Base-by-base conservation (phyloP, 23 tunicate species). In the Halocynthia aurantium region DNA sequence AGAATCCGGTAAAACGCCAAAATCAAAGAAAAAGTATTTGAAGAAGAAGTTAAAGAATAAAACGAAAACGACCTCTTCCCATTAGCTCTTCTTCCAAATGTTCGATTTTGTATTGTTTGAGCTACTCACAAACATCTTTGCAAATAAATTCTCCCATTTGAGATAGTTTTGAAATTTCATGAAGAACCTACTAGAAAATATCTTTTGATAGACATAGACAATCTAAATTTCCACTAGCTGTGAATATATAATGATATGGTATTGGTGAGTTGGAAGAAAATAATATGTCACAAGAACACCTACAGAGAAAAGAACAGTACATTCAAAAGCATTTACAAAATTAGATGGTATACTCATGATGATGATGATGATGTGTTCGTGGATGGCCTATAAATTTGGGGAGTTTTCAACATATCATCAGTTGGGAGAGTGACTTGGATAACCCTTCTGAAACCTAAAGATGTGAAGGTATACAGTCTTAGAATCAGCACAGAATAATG, bases 361-460 rank as follows among this genome's bases (percentile, higher is more conserved):
- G 44, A 31, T 31, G 44, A 73, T 6, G 7, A 31, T 31, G 44
- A 31, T 31, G 44, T 52, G 50, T 61, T 52, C 6, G 69, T 68
- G 10, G 49, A 8, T 6, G 68, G 66, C n/a, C 74, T 74, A 57
- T 66, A n/a, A 18, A 77, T 53, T 53, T 87, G 73, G 4, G 93
- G 93, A 5, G 93, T 87, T 53, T 77, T 53, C 53, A 87, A 57
- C 93, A 87, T 87, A 10, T 87, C 93, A 6, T 67, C 83, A 6
- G 86, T 52, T 53, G 93, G 93, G 62, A 87, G 77, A 55, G 83
- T 77, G 31, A 87, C 75, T 71, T 87, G 93, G 5, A 87, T 85
- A 62, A 69, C 71, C 70, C 82, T 86, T 55, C 60, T 51, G 62
- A 22, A 50, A 71, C 57, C 56, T 31, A 31, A 31, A 31, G 1